Conservation (phyloP, 2,113 vertebrate genomes). For the Aegithalos caudatus region DNA sequence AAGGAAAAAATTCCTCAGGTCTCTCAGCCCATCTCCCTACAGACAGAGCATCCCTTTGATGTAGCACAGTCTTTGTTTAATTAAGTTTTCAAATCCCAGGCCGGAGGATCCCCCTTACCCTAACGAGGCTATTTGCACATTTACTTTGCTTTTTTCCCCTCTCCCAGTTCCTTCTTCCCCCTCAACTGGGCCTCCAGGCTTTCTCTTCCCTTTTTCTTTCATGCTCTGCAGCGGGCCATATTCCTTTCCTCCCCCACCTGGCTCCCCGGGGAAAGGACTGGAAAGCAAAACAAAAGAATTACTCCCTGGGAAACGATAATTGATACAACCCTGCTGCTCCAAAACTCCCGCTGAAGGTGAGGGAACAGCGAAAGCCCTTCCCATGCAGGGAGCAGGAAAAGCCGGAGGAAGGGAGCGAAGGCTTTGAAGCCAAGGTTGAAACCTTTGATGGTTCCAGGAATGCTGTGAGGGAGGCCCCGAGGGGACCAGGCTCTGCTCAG, state of each 20-base stretch:
- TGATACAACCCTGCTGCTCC: background rate
- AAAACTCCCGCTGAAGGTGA: background rate
- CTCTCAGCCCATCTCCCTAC: background rate
- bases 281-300: constrained; percentile 46
- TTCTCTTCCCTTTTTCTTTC: constrained; percentile 21
- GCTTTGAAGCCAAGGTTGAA: background rate
- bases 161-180: background rate
- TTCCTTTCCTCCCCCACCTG: constrained; percentile 55
- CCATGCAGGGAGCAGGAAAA: background rate
- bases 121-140: background rate
- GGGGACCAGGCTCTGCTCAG: background rate
- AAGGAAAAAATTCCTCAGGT: background rate
- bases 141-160: background rate
- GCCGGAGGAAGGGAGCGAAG: background rate
- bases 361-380: background rate
- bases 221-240: background rate
- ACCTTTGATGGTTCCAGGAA: background rate
- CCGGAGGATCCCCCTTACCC: background rate
- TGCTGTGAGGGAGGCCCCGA: background rate
- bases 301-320: background rate
- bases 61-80: background rate
- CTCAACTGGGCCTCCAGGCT: constrained; percentile 24
- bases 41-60: background rate
- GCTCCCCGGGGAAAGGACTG: constrained; percentile 5
- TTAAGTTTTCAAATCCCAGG: background rate